Conservation (phyloP, 2,888 invertebrate species). For the Drosophila melanosoma region DNA sequence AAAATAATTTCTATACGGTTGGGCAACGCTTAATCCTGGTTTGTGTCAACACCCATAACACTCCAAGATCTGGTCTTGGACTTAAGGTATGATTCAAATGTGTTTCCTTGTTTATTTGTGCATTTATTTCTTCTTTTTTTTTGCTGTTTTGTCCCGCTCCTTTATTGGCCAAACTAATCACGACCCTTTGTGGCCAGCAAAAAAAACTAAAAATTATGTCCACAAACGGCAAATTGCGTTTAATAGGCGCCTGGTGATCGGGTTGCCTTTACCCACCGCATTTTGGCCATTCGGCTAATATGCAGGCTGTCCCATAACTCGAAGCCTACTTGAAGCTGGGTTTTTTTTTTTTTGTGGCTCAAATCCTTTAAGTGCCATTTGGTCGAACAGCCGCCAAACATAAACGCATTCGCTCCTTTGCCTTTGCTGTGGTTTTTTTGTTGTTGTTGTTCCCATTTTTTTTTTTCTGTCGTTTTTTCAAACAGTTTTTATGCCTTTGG, state of each 20-base stretch:
- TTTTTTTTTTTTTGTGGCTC: constrained; percentile 31
- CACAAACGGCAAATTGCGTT: constrained; percentile 33
- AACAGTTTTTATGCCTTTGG: constrained; percentile 74
- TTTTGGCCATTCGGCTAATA: constrained; percentile 22
- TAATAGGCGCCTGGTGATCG: constrained; percentile 56
- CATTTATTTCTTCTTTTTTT: not conserved
- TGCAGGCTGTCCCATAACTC: constrained; percentile 48
- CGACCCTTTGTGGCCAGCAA: constrained; percentile 72
- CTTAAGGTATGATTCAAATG: constrained; percentile 25
- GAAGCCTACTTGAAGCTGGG: constrained; percentile 57
- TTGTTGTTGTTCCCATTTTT: constrained; percentile 6
- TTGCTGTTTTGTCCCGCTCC: not conserved
- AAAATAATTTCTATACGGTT: constrained; percentile 48
- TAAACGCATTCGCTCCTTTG: constrained; percentile 48
- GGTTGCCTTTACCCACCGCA: constrained; percentile 7
- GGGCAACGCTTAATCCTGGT: constrained; percentile 42
- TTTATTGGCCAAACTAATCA: constrained; percentile 73
- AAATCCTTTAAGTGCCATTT: constrained; percentile 78
- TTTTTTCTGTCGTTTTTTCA: constrained; percentile 28
- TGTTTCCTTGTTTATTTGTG: constrained; percentile 22
- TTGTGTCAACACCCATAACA: constrained; percentile 20
- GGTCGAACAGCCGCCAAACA: constrained; percentile 47
- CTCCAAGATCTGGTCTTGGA: constrained; percentile 29
- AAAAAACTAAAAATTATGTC: constrained; percentile 63
- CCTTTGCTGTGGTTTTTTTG: constrained; percentile 20